A percentile compares a stretch with the other conserved stretches of the same genome.
phyloP scores from a whole-genome alignment of 1,140 invertebrate genomes.

The Cydia strobilella region DNA sequence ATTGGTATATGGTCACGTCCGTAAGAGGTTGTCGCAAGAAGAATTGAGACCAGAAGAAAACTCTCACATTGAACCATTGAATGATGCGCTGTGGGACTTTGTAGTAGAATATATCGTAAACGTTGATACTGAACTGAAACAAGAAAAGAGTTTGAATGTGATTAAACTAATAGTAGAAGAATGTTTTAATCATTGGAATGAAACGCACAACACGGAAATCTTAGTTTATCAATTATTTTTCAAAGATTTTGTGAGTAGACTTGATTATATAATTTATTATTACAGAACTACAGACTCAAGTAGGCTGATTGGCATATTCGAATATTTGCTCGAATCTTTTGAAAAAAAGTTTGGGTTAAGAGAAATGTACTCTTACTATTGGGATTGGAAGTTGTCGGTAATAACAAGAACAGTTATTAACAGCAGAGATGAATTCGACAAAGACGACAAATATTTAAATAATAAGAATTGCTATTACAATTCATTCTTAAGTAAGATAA shows the following conservation, averaged over 20 bases:
- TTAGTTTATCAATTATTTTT: slow-evolving; percentile 36
- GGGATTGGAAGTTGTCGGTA: slow-evolving; percentile 8
- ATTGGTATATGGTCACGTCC: slow-evolving; percentile 49
- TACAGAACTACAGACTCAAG: background rate
- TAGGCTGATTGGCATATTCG: background rate
- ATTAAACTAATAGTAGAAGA: slow-evolving; percentile 41
- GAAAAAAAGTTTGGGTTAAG: background rate
- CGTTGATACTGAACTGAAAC: slow-evolving; percentile 41
- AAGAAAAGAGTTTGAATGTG: slow-evolving; percentile 41
- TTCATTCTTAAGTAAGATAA: background rate
- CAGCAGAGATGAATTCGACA: background rate
- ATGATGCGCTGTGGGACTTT: slow-evolving; percentile 49
- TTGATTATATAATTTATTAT: background rate
- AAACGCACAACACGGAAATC: slow-evolving; percentile 30
- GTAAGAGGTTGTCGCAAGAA: slow-evolving; percentile 41
- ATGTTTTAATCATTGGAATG: slow-evolving; percentile 44
- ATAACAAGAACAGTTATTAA: background rate
- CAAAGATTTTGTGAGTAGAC: background rate
- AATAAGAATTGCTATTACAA: background rate
- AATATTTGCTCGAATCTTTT: background rate
- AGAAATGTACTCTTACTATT: slow-evolving; percentile 14
- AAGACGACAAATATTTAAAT: background rate
- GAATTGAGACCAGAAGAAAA: slow-evolving; percentile 35
- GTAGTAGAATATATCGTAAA: slow-evolving; percentile 46
- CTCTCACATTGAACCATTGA: slow-evolving; percentile 35